Evolutionary conservation across 1,140 invertebrate species (phyloP), one percentile per base, ranked within the genome.

Genomic region (Aphelenchoides fujianensis): DNA sequence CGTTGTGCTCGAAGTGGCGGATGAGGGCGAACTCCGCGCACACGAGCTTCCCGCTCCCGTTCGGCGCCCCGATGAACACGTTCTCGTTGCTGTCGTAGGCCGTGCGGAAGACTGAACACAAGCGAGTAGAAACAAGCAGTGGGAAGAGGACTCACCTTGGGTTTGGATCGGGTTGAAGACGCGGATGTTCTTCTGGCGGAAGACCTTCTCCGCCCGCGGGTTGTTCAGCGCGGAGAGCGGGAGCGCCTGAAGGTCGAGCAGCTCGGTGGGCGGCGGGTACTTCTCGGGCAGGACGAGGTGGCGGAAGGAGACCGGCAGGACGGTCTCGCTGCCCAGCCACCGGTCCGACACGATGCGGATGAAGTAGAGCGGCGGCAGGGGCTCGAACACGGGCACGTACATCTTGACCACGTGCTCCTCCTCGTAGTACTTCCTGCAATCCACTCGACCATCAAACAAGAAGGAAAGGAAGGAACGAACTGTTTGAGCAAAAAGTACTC

Each of bases 91-190:
- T 93, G 86, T 98, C 98, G 85, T 98, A 99, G 0, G 98, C 90
- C 0, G 95, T 92, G 85, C 98, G 98, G 84, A 99, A 99, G 2
- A 98, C 95, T 88, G 76, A 81, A 85, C 71, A n/a, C n/a, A 16
- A 61, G 41, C 74, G 35, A 68, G 41, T 54, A 9, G 35, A 66
- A 30, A 31, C 30, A 2, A 63, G 37, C 12, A 68, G 48, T 34
- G 0, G 31, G 63, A 19, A 63, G 30, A 73, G 28, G n/a, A 28
- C 66, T 53, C 57, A 88, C 86, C 86, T 84, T 99, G 97, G 0
- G 97, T 99, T 85, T 99, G 97, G 74, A 99, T 97, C 0, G 96
- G 94, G 87, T 99, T 99, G 85, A 99, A 98, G 84, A 95, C 92
- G 12, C 90, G 90, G 81, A 97, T 94, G 19, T 77, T 77, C 73